Conservation (phyloP, 2,888 invertebrate genomes). For the Ochropacha duplaris region DNA sequence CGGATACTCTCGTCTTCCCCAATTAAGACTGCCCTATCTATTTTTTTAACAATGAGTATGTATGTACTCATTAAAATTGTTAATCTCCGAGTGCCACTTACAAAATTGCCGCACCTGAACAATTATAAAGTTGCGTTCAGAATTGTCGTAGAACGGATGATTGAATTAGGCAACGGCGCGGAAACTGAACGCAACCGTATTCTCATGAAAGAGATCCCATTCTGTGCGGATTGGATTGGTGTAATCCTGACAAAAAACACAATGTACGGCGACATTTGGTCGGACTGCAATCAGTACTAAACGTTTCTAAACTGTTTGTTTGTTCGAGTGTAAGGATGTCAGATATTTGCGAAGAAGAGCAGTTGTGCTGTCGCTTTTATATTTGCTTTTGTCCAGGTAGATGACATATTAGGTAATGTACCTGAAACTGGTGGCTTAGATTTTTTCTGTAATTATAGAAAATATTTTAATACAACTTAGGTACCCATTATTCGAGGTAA, state of each 20-base stretch:
- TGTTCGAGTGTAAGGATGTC: constrained; percentile 35
- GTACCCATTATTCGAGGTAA: too few relatives aligned
- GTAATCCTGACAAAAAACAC: constrained; percentile 37
- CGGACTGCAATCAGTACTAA: constrained; percentile 46
- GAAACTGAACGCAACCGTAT: constrained; percentile 38
- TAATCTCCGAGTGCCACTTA: constrained; percentile 44
- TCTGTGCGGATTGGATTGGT: constrained; percentile 58
- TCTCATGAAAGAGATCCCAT: constrained; percentile 15
- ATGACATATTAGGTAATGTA: not conserved
- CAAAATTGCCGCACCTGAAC: constrained; percentile 30
- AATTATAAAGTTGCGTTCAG: constrained; percentile 28
- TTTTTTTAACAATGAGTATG: not conserved
- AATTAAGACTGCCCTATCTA: constrained; percentile 21
- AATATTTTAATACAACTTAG: too few relatives aligned
- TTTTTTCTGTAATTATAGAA: not conserved
- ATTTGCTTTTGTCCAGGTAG: not conserved
- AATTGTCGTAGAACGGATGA: constrained; percentile 44
- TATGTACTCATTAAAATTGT: not conserved
- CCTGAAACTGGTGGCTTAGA: too few relatives aligned
- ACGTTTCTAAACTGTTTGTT: constrained; percentile 42
- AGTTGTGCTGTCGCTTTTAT: not conserved
- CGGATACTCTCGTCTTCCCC: constrained; percentile 32
- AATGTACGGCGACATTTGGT: constrained; percentile 11
- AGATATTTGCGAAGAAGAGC: constrained; percentile 6
- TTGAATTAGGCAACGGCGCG: constrained; percentile 39